These are phyloP conservation scores for Eupithecia centaureata DNA, from an alignment of 2,888 invertebrate genomes.

Conservation along the genomic window DNA sequence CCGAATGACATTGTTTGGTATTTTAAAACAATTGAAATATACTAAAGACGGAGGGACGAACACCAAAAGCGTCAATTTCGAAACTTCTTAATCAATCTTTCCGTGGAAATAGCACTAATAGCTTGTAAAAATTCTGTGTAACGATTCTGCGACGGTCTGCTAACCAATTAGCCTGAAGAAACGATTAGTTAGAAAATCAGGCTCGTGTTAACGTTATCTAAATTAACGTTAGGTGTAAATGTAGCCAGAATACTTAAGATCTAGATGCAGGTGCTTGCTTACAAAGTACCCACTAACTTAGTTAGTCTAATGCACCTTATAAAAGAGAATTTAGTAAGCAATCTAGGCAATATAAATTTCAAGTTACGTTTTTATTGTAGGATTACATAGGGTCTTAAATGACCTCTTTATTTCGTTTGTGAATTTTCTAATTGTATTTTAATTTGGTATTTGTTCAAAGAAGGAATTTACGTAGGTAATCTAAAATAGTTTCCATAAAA, in stretches of 20 bases:
- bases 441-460: background rate
- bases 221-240: slow-evolving; percentile 34
- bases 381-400: background rate
- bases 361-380: background rate
- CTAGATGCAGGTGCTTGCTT: slow-evolving; percentile 46
- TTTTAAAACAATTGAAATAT: too few species aligned
- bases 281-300: slow-evolving; percentile 44
- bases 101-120: too few species aligned
- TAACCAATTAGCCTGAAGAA: too few species aligned
- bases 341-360: slow-evolving; percentile 19
- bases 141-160: too few species aligned
- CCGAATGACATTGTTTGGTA: too few species aligned
- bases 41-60: too few species aligned
- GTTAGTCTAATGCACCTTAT: slow-evolving; percentile 40
- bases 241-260: slow-evolving; percentile 40
- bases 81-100: too few species aligned
- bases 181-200: too few species aligned
- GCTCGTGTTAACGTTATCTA: slow-evolving; percentile 18
- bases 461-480: too few species aligned
- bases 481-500: too few species aligned
- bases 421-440: background rate
- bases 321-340: slow-evolving; percentile 36
- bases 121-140: too few species aligned
- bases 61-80: too few species aligned
- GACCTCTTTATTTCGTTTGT: background rate